Base-by-base conservation (phyloP, 2,888 invertebrate species). In the Adelphocoris suturalis region DNA sequence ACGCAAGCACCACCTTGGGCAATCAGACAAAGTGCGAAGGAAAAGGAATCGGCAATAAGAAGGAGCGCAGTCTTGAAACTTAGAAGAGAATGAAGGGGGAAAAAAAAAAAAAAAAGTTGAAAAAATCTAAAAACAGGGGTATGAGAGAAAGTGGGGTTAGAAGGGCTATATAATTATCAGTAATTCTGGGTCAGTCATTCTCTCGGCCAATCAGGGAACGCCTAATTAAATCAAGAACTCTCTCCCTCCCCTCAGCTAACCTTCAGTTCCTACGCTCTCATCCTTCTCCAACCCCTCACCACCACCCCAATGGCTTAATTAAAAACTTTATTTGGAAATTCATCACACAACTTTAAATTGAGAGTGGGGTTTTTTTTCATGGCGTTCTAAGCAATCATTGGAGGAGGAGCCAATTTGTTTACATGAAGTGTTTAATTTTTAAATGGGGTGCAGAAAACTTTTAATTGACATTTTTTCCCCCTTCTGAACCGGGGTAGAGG, bases 301-400 rank as follows among this genome's bases (percentile, higher is more conserved):
- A 4, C 78, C 46, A 76, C 84, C n/a, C 84, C 86, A 55, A 90
- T 90, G 86, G 90, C 90, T 90, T 90, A 90, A 90, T 90, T 90
- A 90, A 90, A 90, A 90, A 90, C 90, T 90, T 90, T 90, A 90
- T 90, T 85, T 90, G 90, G 90, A 90, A 90, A 90, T 90, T 90
- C 90, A 90, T 90, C 90, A 90, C 86, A 86, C 86, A 90, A 90
- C 90, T 90, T 90, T 90, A 90, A 90, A 90, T 90, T 90, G 90
- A 90, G 90, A 86, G 90, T 68, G 78, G 76, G 46, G 46, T 75
- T 90, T 90, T 90, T 90, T 85, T 85, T 55, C 57, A 28, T 86
- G 89, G 68, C 86, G 90, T 46, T 90, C 90, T 86, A 57, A 76
- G 90, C 90, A 86, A 90, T 90, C 82, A 86, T 90, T 90, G 76